phyloP scores from a whole-genome alignment of 2,888 invertebrate genomes.

The Caenorhabditis angaria region DNA sequence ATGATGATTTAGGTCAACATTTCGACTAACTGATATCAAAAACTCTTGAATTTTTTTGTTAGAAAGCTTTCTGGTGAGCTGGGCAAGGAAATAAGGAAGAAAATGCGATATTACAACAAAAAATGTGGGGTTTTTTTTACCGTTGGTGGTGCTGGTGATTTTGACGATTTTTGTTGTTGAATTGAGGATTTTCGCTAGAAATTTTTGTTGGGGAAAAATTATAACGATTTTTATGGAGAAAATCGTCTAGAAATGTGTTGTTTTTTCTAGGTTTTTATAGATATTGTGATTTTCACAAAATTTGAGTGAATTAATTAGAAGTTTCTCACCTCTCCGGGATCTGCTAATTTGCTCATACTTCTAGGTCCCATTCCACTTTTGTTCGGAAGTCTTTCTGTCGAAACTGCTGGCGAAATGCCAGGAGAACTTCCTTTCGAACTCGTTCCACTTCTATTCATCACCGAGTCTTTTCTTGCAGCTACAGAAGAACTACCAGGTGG shows the following conservation, averaged over 20 bases:
- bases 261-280: background rate
- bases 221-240: too few species aligned
- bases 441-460: constrained; percentile 17
- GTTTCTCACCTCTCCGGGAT: constrained; percentile 37
- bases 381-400: constrained; percentile 53
- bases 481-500: constrained; percentile 36
- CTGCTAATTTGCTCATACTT: constrained; percentile 33
- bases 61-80: too few species aligned
- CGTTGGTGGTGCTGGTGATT: constrained; percentile 34
- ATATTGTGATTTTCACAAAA: too few species aligned
- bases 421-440: constrained; percentile 41
- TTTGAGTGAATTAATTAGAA: background rate
- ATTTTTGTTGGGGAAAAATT: too few species aligned
- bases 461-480: constrained; percentile 36
- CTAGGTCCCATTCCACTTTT: constrained; percentile 35
- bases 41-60: too few species aligned
- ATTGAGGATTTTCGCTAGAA: constrained; percentile 8
- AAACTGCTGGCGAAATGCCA: constrained; percentile 60
- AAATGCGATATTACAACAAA: background rate
- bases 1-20: too few species aligned
- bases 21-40: too few species aligned
- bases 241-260: background rate
- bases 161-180: constrained; percentile 27
- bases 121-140: constrained; percentile 14
- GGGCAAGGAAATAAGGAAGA: too few species aligned